Percentiles rank a stretch among this genome's conserved stretches.
phyloP scores from a whole-genome alignment of 2,888 invertebrate species.

The Netelia inedita region DNA sequence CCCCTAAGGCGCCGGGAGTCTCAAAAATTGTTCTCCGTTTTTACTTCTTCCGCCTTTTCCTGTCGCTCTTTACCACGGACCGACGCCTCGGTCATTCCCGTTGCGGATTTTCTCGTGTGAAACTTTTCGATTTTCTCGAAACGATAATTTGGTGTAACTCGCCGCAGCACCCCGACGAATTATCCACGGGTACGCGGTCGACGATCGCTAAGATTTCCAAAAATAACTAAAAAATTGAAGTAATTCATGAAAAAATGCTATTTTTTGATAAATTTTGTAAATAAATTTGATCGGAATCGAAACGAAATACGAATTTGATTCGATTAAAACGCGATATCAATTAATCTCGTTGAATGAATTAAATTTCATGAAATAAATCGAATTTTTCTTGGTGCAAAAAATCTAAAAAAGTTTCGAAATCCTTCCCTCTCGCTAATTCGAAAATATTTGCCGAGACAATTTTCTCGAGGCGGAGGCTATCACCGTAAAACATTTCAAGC shows the following conservation, averaged over 20 bases:
- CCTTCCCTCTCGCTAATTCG: too few species aligned
- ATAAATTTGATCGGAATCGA: background rate
- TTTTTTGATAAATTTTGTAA: background rate
- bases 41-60: slow-evolving; percentile 33
- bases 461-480: too few species aligned
- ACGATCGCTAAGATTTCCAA: background rate
- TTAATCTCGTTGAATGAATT: background rate
- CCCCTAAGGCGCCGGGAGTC: slow-evolving; percentile 52
- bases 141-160: slow-evolving; percentile 13
- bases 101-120: slow-evolving; percentile 10
- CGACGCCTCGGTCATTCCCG: slow-evolving; percentile 20
- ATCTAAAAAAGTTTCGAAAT: too few species aligned
- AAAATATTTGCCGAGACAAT: too few species aligned
- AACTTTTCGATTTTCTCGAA: slow-evolving; percentile 4
- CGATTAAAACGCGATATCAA: background rate
- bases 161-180: slow-evolving; percentile 7
- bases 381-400: too few species aligned
- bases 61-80: background rate
- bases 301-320: background rate
- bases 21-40: slow-evolving; percentile 10
- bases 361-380: too few species aligned
- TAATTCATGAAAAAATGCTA: background rate
- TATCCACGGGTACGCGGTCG: slow-evolving; percentile 59
- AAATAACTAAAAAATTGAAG: background rate
- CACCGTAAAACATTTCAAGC: background rate